Evolutionary conservation across 2,797 vertebrate species (phyloP), one percentile per base, ranked within the genome.

Genomic region (Cheirogaleus major): DNA sequence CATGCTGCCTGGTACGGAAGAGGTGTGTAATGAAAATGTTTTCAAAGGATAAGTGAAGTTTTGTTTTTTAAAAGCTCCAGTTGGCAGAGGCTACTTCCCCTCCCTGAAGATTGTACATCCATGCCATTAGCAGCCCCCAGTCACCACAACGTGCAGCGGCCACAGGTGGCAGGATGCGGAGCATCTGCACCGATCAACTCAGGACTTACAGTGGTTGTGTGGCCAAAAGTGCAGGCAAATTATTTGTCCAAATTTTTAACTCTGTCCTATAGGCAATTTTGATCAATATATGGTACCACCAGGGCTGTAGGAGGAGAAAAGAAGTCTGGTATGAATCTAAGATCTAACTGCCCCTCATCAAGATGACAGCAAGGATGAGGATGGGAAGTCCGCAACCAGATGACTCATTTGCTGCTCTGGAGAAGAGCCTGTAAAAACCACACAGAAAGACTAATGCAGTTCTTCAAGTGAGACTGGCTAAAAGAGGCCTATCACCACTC

Each of bases 161-260:
- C 32, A 38, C 18, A 12, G 9, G 30, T 7, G 1, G 11, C 13
- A 25, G 38, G 41, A 9, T 0, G 0, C n/a, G 27, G 12, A 20
- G 2, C 41, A 30, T 38, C 35, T 45, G 25, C 23, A 14, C 35
- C 30, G 75, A 4, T 30, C 18, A 15, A 20, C 38, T 76, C 32
- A 13, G 63, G 76, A 63, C 20, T 27, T 43, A 41, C 35, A 76
- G 72, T 23, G 63, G 30, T 48, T 57, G 41, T 23, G 41, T 25
- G 35, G 32, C 55, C 32, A 52, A 41, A 86, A 73, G 4, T 38
- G 41, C 30, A 70, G 43, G 75, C 15, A 30, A 27, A 73, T 32
- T 23, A 48, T 50, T 50, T 13, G 12, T 32, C 27, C 52, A 89
- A 61, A 20, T 69, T 23, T 52, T 59, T 63, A 65, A 78, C 17